These are phyloP conservation scores for Prenolepis imparis DNA, from an alignment of 2,888 invertebrate species.

Conservation along the genomic window DNA sequence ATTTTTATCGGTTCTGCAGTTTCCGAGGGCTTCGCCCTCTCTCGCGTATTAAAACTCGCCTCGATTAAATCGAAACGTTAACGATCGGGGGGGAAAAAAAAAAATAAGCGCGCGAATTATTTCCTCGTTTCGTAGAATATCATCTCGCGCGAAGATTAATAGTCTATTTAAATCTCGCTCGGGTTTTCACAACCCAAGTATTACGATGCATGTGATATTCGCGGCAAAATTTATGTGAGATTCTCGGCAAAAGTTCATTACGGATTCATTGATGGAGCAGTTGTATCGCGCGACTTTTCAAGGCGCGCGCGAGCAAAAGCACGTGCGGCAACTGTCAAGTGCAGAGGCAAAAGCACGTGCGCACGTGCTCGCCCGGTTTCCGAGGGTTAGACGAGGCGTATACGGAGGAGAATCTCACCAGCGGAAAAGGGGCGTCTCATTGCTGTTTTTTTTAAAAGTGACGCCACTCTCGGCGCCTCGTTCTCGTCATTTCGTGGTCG, in stretches of 20 bases:
- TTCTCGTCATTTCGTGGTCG: background rate
- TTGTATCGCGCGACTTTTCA: background rate
- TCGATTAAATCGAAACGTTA: background rate
- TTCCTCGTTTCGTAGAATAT: slow-evolving; percentile 6
- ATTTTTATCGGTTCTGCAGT: background rate
- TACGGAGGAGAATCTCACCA: slow-evolving; percentile 19
- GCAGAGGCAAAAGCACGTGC: slow-evolving; percentile 3
- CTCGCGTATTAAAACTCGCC: background rate
- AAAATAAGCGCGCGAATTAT: background rate
- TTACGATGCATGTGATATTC: background rate
- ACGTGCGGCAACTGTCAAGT: slow-evolving; percentile 34
- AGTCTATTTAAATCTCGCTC: background rate
- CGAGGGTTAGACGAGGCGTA: slow-evolving; percentile 3
- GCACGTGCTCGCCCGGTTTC: slow-evolving; percentile 22
- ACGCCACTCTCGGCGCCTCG: slow-evolving; percentile 14
- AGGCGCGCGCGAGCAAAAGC: background rate
- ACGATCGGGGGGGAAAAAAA: background rate
- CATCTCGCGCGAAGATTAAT: background rate
- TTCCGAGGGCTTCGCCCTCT: background rate
- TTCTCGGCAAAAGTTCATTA: slow-evolving; percentile 21
- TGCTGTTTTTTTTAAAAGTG: slow-evolving; percentile 15
- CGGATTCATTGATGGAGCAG: slow-evolving; percentile 24
- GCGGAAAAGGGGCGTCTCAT: background rate
- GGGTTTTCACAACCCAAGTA: too few relatives aligned
- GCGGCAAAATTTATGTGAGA: background rate